A percentile compares a stretch with the other conserved stretches of the same genome.
Conservation (phyloP, 1,140 invertebrate genomes). For the Hydropsyche tenuis region DNA sequence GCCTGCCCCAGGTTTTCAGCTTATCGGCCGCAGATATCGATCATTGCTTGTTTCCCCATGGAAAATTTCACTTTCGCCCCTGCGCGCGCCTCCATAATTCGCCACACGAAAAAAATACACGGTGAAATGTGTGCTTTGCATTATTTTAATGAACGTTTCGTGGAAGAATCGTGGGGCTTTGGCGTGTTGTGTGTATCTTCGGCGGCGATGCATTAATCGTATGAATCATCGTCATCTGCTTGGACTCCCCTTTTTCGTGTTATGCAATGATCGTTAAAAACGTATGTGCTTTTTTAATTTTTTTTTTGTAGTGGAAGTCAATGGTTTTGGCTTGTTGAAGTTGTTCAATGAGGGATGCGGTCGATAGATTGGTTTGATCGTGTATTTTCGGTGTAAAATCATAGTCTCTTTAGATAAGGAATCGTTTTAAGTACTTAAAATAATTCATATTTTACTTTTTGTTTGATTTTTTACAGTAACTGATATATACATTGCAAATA, state of each 20-base stretch:
- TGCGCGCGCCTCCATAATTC: constrained; percentile 30
- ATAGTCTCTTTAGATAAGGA: too few relatives aligned
- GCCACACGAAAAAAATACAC: constrained; percentile 45
- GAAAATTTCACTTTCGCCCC: constrained; percentile 41
- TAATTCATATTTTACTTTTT: too few relatives aligned
- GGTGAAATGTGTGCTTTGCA: constrained; percentile 42
- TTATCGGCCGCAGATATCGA: constrained; percentile 48
- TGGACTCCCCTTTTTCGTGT: neutral
- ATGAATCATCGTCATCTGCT: constrained; percentile 24
- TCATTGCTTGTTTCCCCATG: constrained; percentile 41
- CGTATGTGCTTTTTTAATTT: too few relatives aligned
- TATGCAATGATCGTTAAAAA: neutral
- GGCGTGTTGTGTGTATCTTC: neutral
- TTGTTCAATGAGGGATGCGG: too few relatives aligned
- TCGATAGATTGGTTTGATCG: too few relatives aligned
- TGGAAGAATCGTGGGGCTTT: constrained; percentile 7
- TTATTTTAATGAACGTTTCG: constrained; percentile 49
- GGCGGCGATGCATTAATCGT: neutral
- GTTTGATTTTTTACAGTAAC: too few relatives aligned
- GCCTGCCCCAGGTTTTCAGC: constrained; percentile 45
- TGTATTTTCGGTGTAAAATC: too few relatives aligned
- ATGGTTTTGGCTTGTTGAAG: too few relatives aligned
- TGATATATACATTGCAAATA: too few relatives aligned
- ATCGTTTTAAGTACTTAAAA: too few relatives aligned
- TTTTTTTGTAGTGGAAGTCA: too few relatives aligned